Base-by-base conservation (phyloP, 2,888 invertebrate genomes). In the Dynastes maya region DNA sequence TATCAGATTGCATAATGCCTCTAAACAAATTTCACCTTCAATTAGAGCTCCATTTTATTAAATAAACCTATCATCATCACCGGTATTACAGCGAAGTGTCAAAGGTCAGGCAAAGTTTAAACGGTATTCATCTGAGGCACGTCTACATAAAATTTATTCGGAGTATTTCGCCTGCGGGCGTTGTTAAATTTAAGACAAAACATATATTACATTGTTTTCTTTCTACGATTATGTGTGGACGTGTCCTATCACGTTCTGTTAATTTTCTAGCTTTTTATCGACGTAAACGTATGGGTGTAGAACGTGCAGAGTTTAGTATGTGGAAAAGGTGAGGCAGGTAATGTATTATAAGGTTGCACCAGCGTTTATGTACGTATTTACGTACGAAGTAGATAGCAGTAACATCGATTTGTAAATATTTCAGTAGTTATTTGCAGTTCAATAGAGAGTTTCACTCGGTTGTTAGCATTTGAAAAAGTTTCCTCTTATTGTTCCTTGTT, bases 161-260 rank as follows among this genome's bases (percentile, higher is more conserved):
- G 63, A 67, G n/a, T 49, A 49, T 22, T 16, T 45, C 11, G 45
- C 27, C 67, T 45, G 22, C 9, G 49, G 67, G 27, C 67, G 45
- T 67, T 67, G 67, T 67, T 67, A 72, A 72, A 72, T 72, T 72
- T 72, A 72, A 40, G 58, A 61, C 22, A 72, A 72, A 55, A 16
- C 40, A 58, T 27, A n/a, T 72, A 58, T 58, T 58, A 58, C 40
- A 58, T 58, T 32, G 22, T 40, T 55, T 58, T 58, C 58, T 53
- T 70, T 55, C 58, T 72, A 27, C 58, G 58, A 72, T 55, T 55
- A 72, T 58, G 37, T 72, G 72, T 72, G 58, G 58, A 58, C 40
- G 55, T 72, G 72, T 72, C 72, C 72, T 72, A 72, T 72, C 72
- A 72, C 72, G 72, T 58, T 72, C 51, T 27, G 11, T 32, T 72